Evolutionary conservation across 2,113 vertebrate genomes (phyloP).

Genomic region (Scytalopus superciliaris): DNA sequence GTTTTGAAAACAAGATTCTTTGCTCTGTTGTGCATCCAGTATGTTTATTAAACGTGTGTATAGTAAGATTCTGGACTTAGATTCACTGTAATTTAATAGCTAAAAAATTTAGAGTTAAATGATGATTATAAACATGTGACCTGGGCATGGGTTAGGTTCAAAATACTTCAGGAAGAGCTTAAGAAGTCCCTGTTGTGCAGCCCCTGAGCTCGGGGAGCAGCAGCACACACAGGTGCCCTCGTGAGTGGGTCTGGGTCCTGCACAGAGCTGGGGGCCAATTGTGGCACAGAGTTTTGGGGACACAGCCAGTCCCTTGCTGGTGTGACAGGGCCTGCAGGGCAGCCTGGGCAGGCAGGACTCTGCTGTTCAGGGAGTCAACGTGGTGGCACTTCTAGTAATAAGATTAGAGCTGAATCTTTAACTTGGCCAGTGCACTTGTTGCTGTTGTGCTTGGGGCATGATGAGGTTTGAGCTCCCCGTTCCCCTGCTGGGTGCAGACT

Average conservation of each 20-base stretch:
- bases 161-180: neutral
- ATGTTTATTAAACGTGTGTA: neutral
- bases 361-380: neutral
- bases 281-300: neutral
- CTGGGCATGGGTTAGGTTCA: neutral
- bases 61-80: neutral
- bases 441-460: neutral
- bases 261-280: neutral
- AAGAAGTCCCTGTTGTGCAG: neutral
- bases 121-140: neutral
- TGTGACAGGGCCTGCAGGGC: neutral
- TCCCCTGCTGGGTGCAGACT: neutral
- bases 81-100: neutral
- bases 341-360: neutral
- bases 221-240: neutral
- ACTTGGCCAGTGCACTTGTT: neutral
- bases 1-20: neutral
- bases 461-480: neutral
- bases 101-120: neutral
- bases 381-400: neutral
- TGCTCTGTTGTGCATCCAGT: neutral
- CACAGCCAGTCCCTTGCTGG: neutral
- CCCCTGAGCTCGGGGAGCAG: neutral
- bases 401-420: neutral
- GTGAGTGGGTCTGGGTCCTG: accelerated